Percentiles rank a stretch among this genome's conserved stretches.
Conservation (phyloP, 2,797 vertebrate genomes). For the Catostomus latipinnis region DNA sequence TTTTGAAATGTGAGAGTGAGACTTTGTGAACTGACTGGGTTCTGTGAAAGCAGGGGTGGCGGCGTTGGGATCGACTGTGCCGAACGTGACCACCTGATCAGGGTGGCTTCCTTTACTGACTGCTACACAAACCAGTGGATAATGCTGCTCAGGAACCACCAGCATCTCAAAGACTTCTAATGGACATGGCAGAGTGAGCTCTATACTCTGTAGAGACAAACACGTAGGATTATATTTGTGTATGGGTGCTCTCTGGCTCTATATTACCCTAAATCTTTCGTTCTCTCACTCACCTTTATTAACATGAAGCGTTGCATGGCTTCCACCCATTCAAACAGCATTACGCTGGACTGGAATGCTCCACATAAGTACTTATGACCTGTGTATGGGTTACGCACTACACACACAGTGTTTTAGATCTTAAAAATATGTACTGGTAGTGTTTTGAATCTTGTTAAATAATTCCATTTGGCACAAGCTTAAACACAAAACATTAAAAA, state of each 20-base stretch:
- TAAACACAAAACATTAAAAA: neutral
- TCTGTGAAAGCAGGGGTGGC: constrained; percentile 86
- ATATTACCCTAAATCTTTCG: neutral
- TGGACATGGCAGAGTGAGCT: constrained; percentile 88
- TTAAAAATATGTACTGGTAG: neutral
- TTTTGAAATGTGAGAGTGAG: neutral
- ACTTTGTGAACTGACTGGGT: constrained; percentile 75
- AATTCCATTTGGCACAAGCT: neutral
- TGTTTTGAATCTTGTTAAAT: neutral
- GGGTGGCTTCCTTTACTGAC: constrained; percentile 85
- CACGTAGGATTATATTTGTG: neutral
- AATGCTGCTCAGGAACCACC: constrained; percentile 87
- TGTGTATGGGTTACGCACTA: constrained; percentile 89
- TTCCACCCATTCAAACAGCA: constrained; percentile 91
- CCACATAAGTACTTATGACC: constrained; percentile 90
- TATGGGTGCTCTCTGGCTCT: neutral
- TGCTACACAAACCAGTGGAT: constrained; percentile 87
- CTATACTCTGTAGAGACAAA: constrained; percentile 79
- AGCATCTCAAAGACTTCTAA: constrained; percentile 90
- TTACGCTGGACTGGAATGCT: constrained; percentile 87
- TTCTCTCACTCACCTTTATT: constrained; percentile 81
- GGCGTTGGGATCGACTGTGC: constrained; percentile 89
- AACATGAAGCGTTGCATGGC: constrained; percentile 93
- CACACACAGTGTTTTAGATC: neutral
- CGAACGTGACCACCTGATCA: constrained; percentile 88